A percentile compares a stretch with the other conserved stretches of the same genome.
Evolutionary conservation across 2,797 vertebrate genomes (phyloP).

Genomic region (Apogon hyalosoma): DNA sequence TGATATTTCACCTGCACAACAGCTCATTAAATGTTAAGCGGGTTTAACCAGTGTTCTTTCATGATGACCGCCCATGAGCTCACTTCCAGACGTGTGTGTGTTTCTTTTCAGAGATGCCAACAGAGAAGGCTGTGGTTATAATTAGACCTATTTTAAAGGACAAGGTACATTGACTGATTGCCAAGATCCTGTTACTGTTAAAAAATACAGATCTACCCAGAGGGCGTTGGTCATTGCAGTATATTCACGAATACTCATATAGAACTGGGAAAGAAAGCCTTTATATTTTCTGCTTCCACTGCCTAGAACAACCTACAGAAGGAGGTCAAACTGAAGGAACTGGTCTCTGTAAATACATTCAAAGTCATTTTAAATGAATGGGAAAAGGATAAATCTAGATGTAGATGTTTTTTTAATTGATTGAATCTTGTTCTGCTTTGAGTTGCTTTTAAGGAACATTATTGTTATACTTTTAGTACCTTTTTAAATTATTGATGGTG

Average conservation of each 20-base stretch:
- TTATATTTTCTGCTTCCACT: too few species aligned
- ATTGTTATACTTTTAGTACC: too few species aligned
- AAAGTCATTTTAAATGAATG: too few species aligned
- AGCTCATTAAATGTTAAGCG: constrained; percentile 15
- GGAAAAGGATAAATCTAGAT: too few species aligned
- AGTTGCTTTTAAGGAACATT: too few species aligned
- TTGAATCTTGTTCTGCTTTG: too few species aligned
- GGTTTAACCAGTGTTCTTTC: constrained; percentile 9
- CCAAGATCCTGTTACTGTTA: constrained; percentile 1
- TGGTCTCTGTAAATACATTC: too few species aligned
- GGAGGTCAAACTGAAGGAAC: too few species aligned
- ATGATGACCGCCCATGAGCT: not conserved
- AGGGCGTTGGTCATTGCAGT: not conserved
- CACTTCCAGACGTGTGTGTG: constrained; percentile 19
- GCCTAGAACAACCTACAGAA: too few species aligned
- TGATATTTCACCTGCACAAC: constrained; percentile 7
- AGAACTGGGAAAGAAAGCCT: too few species aligned
- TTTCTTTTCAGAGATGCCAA: constrained; percentile 21
- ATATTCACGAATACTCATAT: not conserved
- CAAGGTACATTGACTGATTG: constrained; percentile 7
- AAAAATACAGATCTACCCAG: constrained; percentile 21
- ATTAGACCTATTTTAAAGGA: constrained; percentile 19
- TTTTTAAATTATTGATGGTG: too few species aligned
- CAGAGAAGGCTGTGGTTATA: constrained; percentile 12
- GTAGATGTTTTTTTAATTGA: too few species aligned